phyloP scores from a whole-genome alignment of 2,888 invertebrate species.

The Trachelus stipa region DNA sequence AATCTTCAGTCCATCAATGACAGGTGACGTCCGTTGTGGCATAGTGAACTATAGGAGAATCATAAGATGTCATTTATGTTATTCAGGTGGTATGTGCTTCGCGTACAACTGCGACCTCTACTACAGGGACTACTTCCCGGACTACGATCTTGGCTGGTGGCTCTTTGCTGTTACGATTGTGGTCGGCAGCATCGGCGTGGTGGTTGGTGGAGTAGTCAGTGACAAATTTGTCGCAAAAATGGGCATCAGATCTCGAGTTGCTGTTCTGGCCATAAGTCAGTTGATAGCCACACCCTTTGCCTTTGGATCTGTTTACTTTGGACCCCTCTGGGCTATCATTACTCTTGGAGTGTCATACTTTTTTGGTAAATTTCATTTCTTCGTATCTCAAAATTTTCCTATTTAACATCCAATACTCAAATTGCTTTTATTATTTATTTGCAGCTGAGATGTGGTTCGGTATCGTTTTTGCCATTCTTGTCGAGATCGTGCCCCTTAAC shows the following conservation, averaged over 20 bases:
- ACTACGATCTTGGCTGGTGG: slow-evolving; percentile 92
- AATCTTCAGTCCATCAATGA: background rate
- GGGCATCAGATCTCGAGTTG: slow-evolving; percentile 85
- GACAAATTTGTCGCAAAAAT: slow-evolving; percentile 89
- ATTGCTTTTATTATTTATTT: slow-evolving; percentile 26
- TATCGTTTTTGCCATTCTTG: slow-evolving; percentile 89
- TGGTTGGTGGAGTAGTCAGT: slow-evolving; percentile 81
- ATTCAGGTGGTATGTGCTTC: slow-evolving; percentile 86
- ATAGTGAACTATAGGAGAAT: background rate
- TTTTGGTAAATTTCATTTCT: slow-evolving; percentile 75
- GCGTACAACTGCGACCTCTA: slow-evolving; percentile 92
- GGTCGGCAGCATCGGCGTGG: slow-evolving; percentile 83
- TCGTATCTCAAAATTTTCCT: background rate
- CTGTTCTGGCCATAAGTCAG: slow-evolving; percentile 85
- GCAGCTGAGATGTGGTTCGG: slow-evolving; percentile 96
- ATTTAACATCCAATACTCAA: background rate
- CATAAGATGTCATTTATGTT: background rate
- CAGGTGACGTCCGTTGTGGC: background rate
- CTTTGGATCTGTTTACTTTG: slow-evolving; percentile 86
- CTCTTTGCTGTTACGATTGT: slow-evolving; percentile 88
- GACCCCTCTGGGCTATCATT: slow-evolving; percentile 87
- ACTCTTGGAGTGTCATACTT: slow-evolving; percentile 89
- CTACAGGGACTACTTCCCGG: slow-evolving; percentile 89
- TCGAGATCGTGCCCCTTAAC: slow-evolving; percentile 86
- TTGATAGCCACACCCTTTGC: slow-evolving; percentile 86